Conservation (phyloP, 2,113 vertebrate genomes). For the Eulacestoma nigropectus region DNA sequence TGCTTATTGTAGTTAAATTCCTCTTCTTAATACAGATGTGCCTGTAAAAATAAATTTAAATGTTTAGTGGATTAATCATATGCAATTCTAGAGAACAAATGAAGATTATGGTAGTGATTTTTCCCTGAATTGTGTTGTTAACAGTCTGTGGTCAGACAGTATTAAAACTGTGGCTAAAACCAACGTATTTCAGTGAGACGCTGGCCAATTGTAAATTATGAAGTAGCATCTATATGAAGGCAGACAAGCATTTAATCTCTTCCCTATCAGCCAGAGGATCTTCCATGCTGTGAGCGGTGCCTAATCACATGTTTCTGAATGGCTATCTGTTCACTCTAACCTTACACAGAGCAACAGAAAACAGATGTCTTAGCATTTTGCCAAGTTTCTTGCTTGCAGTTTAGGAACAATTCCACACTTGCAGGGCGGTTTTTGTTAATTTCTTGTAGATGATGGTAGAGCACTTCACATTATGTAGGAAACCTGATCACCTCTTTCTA, state of each 20-base stretch:
- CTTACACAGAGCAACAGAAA: constrained; percentile 73
- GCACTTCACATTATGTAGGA: constrained; percentile 8
- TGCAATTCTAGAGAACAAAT: background rate
- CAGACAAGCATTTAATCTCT: constrained; percentile 54
- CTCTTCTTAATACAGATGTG: background rate
- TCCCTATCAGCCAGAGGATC: constrained; percentile 55
- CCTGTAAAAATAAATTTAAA: background rate
- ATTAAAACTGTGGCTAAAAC: constrained; percentile 1
- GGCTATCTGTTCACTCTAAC: constrained; percentile 72
- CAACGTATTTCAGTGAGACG: constrained; percentile 14
- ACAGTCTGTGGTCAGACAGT: background rate
- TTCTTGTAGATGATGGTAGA: constrained; percentile 75
- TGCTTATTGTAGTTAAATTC: background rate
- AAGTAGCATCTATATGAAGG: constrained; percentile 49
- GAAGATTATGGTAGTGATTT: background rate
- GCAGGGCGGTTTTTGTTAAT: constrained; percentile 76
- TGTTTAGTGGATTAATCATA: background rate
- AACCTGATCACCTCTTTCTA: constrained; percentile 33
- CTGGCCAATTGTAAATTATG: constrained; percentile 7
- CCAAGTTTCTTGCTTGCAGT: constrained; percentile 72
- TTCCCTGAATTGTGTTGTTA: background rate
- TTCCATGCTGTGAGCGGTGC: constrained; percentile 56
- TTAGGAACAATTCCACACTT: constrained; percentile 75
- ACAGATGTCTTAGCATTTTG: constrained; percentile 76
- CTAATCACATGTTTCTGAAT: constrained; percentile 69